Conservation (phyloP, 2,888 invertebrate genomes). For the Oxytorus armatus region DNA sequence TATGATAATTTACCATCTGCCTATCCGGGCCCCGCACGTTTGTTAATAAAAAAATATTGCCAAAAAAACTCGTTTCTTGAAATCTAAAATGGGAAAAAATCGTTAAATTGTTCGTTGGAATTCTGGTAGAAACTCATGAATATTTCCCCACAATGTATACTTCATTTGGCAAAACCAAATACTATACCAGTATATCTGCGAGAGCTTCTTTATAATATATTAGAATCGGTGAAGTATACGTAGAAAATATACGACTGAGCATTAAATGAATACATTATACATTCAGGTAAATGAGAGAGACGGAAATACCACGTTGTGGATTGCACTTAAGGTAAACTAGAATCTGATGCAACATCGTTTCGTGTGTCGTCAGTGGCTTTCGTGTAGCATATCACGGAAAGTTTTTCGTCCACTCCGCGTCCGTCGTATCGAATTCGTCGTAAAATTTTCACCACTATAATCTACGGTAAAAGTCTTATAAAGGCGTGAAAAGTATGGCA, state of each 20-base stretch:
- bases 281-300: slow-evolving; percentile 74
- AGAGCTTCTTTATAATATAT: slow-evolving; percentile 22
- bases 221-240: slow-evolving; percentile 9
- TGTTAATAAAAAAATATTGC: not conserved
- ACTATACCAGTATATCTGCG: not conserved
- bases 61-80: not conserved
- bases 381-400: slow-evolving; percentile 70
- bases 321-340: slow-evolving; percentile 80
- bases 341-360: slow-evolving; percentile 83
- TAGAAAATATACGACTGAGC: slow-evolving; percentile 43
- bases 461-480: not conserved
- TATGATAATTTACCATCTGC: too few relatives aligned
- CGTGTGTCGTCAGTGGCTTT: slow-evolving; percentile 78
- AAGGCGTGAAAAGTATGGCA: not conserved
- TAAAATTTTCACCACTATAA: slow-evolving; percentile 1
- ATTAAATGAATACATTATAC: slow-evolving; percentile 75
- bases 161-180: not conserved
- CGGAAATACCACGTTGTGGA: slow-evolving; percentile 66
- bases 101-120: too few relatives aligned
- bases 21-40: too few relatives aligned
- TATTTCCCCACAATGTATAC: not conserved
- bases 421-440: slow-evolving; percentile 28
- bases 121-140: not conserved
- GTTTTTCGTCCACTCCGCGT: slow-evolving; percentile 51
- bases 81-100: too few relatives aligned